Percentiles rank a stretch among this genome's conserved stretches.
Conservation (phyloP, 2,888 invertebrate species). For the Spisula subtruncata region DNA sequence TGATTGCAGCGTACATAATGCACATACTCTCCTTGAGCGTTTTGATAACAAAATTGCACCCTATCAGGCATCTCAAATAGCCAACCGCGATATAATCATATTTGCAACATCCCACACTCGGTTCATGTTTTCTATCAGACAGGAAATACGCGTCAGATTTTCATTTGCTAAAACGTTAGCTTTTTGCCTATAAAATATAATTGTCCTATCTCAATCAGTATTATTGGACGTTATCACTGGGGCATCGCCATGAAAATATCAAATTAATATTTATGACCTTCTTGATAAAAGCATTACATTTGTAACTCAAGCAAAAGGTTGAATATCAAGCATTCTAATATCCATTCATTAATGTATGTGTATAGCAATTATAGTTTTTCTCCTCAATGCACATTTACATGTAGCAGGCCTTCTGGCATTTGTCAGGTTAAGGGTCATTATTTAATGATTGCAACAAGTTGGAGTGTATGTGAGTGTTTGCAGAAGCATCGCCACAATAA, state of each 20-base stretch:
- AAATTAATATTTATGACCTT: constrained; percentile 4
- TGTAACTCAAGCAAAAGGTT: neutral
- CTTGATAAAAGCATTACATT: neutral
- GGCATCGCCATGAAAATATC: neutral
- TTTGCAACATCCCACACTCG: neutral
- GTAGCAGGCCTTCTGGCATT: neutral
- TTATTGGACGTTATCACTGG: neutral
- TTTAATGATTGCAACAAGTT: neutral
- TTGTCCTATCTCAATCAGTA: no score
- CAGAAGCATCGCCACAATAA: no score
- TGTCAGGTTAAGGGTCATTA: neutral
- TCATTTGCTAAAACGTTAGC: neutral
- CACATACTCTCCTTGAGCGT: no score
- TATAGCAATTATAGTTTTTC: no score
- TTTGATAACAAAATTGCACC: no score
- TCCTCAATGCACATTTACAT: neutral
- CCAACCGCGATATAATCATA: neutral
- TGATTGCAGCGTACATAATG: no score
- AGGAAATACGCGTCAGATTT: no score
- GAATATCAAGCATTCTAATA: neutral
- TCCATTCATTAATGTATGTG: no score
- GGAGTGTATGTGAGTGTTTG: no score
- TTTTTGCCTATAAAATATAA: no score
- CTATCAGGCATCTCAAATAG: no score
- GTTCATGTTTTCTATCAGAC: no score